Evolutionary conservation across 2,797 vertebrate genomes (phyloP), one percentile per base, ranked within the genome.

Genomic region (Vipera latastei): DNA sequence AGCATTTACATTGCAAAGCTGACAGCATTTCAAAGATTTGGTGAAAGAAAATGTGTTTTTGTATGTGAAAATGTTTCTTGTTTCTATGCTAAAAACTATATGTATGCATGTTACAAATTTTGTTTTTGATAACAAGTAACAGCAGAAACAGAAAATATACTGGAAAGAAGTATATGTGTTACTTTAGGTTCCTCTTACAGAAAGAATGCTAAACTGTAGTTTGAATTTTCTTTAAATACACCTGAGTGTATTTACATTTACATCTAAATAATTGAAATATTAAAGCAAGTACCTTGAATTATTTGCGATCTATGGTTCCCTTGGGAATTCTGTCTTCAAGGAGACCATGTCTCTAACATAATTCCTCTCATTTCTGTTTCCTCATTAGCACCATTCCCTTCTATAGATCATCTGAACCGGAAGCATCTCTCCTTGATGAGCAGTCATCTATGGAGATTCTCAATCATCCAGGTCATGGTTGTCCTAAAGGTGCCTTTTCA

Each of bases 101-200:
- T 95, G 88, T 61, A 91, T 51, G 73, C 87, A 90, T 93, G 91
- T 90, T 95, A 90, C 95, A 95, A 94, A 93, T n/a, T 51, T 95
- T 95, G 93, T 90, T 95, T 96, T 94, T 92, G 88, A 78, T 53
- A 51, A 16, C 16, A 56, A 51, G 28, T 59, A 51, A 44, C 48
- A 73, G 25, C 22, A 56, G 51, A 59, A 73, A n/a, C 22, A 56
- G 51, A 51, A 60, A 83, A 55, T 83, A 63, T 83, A 63, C 3
- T 51, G 65, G 4, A 51, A 63, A 93, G 65, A 78, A 83, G 55
- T 38, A 55, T 28, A 53, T 26, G 55, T 55, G 44, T 57, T 6
- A 88, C 55, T 26, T 12, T 32, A 61, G 55, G 60, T 90, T 57
- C 13, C 57, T 69, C 61, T 13, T 78, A 22, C 2, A 91, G 55